Percentiles rank a stretch among this genome's conserved stretches.
phyloP scores from a whole-genome alignment of 2,113 vertebrate genomes.

The Mixornis gularis region DNA sequence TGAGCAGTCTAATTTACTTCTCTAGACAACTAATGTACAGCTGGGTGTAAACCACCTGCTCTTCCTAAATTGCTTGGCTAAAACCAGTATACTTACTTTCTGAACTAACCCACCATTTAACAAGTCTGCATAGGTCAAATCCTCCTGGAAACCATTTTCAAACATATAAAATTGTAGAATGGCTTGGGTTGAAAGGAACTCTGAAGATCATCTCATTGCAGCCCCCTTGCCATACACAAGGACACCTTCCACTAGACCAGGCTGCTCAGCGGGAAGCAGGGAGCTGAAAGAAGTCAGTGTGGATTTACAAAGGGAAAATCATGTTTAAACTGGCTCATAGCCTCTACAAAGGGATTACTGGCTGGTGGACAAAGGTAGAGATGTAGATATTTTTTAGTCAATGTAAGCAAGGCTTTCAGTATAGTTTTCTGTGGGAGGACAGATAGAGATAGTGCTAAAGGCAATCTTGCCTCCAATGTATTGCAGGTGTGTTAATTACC shows the following conservation, averaged over 20 bases:
- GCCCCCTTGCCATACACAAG: not conserved
- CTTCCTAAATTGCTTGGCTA: not conserved
- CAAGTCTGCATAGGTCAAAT: not conserved
- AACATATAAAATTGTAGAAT: not conserved
- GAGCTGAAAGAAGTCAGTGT: not conserved
- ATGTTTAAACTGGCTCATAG: not conserved
- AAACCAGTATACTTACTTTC: not conserved
- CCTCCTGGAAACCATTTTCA: not conserved
- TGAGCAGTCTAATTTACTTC: not conserved
- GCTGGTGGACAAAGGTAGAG: not conserved
- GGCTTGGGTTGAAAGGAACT: not conserved
- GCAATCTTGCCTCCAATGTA: too few species aligned
- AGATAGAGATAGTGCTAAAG: too few species aligned
- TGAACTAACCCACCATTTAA: not conserved
- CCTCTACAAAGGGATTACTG: not conserved
- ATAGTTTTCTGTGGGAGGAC: accelerated
- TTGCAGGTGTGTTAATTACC: too few species aligned
- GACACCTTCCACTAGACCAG: not conserved
- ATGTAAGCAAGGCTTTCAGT: not conserved
- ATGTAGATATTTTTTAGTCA: not conserved
- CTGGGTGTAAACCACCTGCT: not conserved
- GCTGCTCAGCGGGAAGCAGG: not conserved
- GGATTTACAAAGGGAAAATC: not conserved
- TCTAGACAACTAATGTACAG: not conserved
- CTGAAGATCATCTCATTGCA: not conserved